Base-by-base conservation (phyloP, 2,888 invertebrate genomes). In the Marronus borbonicus region DNA sequence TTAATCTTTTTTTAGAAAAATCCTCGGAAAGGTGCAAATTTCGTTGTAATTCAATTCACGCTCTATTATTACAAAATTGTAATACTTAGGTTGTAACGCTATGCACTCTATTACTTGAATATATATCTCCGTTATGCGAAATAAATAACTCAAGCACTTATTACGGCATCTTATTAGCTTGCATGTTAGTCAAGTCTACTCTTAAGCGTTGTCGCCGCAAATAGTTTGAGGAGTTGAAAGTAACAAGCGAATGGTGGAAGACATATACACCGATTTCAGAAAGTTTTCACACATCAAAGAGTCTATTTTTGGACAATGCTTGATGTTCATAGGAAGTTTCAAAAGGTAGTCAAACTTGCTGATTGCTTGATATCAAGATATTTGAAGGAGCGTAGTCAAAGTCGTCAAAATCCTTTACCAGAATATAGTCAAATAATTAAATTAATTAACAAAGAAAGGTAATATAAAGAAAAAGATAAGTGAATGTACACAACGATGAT, bases 151-250 rank as follows among this genome's bases (percentile, higher is more conserved):
- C 3, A 20, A 28, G 12, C 55, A 58, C 55, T 76, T 66, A 66
- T 76, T 76, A 52, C 31, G 39, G 70, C 70, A 60, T 70, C 72
- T 31, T 64, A 64, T 72, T 77, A 72, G 77, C 24, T 72, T 62
- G 70, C 77, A 77, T 77, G 77, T 70, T 58, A 36, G 31, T 36
- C 31, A 31, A 69, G 60, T 60, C 62, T 50, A 60, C 72, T 72
- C 70, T 65, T 65, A 68, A 75, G 76, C 24, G 49, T n/a, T 60
- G 66, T 66, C 75, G 78, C 60, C 39, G 50, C 75, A 58, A 76
- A 78, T 75, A 75, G 66, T 65, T 24, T 1, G 44, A 20, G 36
- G 52, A 78, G 55, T 55, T 74, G 66, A 24, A 50, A 50, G 62
- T 31, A 62, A 68, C 49, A 28, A 49, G 50, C 28, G 50, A 50